Conservation (phyloP, 2,113 vertebrate genomes). For the Tragelaphus imberbis region DNA sequence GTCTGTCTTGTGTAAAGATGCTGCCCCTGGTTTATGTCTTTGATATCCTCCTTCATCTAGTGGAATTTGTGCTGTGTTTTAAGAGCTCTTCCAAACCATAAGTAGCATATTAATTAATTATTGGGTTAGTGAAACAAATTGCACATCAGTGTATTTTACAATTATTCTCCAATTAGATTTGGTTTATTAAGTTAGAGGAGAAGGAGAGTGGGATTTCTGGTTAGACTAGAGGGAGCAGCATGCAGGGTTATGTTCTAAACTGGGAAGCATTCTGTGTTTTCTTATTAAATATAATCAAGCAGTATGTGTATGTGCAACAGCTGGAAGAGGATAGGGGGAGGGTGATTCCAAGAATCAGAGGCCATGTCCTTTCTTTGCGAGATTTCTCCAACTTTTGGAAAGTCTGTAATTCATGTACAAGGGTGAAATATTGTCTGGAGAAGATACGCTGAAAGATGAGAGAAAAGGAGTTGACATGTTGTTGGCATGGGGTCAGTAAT, state of each 20-base stretch:
- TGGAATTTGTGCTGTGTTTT: slow-evolving; percentile 52
- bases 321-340: slow-evolving; percentile 21
- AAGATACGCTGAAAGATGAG: background rate
- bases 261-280: slow-evolving; percentile 58
- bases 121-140: slow-evolving; percentile 73
- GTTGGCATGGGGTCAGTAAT: slow-evolving; percentile 41
- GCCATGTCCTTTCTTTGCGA: slow-evolving; percentile 12
- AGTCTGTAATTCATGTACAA: background rate
- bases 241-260: slow-evolving; percentile 52
- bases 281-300: slow-evolving; percentile 56
- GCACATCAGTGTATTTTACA: slow-evolving; percentile 72
- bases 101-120: slow-evolving; percentile 72
- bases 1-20: slow-evolving; percentile 18
- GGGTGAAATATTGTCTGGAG: slow-evolving; percentile 18
- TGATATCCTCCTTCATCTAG: slow-evolving; percentile 33
- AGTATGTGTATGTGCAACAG: background rate
- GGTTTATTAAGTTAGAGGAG: slow-evolving; percentile 70
- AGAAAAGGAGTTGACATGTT: slow-evolving; percentile 47
- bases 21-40: slow-evolving; percentile 43
- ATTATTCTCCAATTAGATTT: slow-evolving; percentile 74
- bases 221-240: slow-evolving; percentile 48
- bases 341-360: slow-evolving; percentile 25
- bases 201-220: slow-evolving; percentile 66
- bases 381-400: slow-evolving; percentile 2
- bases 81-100: slow-evolving; percentile 56